These are phyloP conservation scores for Halictus rubicundus DNA, from an alignment of 1,140 invertebrate species.

Conservation along the genomic window DNA sequence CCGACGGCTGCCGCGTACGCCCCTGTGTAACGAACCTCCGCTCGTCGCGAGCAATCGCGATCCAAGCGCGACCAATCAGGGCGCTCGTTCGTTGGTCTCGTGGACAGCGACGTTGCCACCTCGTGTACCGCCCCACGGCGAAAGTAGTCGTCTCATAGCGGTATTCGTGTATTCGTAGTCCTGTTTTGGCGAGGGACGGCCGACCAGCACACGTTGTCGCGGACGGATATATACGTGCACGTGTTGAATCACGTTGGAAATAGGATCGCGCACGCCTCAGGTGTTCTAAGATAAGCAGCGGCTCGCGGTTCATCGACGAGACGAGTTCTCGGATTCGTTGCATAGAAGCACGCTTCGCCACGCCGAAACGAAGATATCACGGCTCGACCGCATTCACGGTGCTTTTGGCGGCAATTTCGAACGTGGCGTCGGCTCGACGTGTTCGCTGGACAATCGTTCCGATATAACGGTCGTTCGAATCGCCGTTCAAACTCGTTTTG, in stretches of 20 bases:
- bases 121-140: conserved; percentile 59
- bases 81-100: conserved; percentile 14
- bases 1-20: conserved; percentile 65
- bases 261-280: background rate
- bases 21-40: conserved; percentile 63
- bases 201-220: conserved; percentile 27
- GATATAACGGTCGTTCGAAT: no score
- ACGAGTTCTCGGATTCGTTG: background rate
- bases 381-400: background rate
- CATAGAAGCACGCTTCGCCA: background rate
- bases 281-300: background rate
- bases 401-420: conserved; percentile 44
- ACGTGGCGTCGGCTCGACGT: conserved; percentile 8
- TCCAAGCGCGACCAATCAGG: conserved; percentile 47
- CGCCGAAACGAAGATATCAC: no score
- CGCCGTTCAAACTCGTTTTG: no score
- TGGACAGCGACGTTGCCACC: conserved; percentile 59
- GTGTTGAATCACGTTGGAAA: conserved; percentile 43
- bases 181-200: conserved; percentile 51
- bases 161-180: conserved; percentile 56
- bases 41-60: conserved; percentile 21
- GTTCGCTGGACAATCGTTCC: background rate
- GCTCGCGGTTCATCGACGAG: background rate
- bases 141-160: conserved; percentile 41
- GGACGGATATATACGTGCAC: conserved; percentile 31